A percentile compares a stretch with the other conserved stretches of the same genome.
Conservation (phyloP, 2,888 invertebrate genomes). For the Drosophila ustulata region DNA sequence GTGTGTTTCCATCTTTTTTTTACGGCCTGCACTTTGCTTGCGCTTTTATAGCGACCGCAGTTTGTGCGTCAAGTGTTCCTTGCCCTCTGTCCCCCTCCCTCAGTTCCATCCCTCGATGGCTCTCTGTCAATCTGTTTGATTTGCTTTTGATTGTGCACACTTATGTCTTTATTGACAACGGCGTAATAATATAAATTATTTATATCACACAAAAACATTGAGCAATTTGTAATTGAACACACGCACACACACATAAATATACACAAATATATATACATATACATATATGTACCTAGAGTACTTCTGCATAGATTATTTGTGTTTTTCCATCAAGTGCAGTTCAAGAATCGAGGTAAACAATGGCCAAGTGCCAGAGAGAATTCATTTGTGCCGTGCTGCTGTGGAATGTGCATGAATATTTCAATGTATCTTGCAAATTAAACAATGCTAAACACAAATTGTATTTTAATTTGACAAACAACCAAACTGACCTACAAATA, state of each 20-base stretch:
- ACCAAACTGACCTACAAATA: constrained; percentile 23
- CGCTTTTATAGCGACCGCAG: constrained; percentile 60
- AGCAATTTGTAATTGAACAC: constrained; percentile 71
- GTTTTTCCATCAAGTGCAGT: constrained; percentile 63
- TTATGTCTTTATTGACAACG: constrained; percentile 75
- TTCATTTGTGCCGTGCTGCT: constrained; percentile 27
- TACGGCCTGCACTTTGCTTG: constrained; percentile 69
- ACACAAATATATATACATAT: constrained; percentile 3
- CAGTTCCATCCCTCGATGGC: constrained; percentile 5
- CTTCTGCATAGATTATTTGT: constrained; percentile 26
- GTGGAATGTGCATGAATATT: constrained; percentile 24
- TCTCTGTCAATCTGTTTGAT: constrained; percentile 61
- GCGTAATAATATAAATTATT: constrained; percentile 71
- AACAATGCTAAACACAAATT: constrained; percentile 20
- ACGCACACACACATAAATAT: background rate
- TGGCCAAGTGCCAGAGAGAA: constrained; percentile 23
- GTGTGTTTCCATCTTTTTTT: constrained; percentile 35
- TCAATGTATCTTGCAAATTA: constrained; percentile 11
- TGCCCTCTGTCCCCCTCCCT: background rate
- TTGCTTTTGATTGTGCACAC: constrained; percentile 74
- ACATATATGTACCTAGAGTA: background rate
- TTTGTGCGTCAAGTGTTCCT: constrained; percentile 38
- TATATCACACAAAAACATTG: constrained; percentile 59
- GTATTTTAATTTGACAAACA: constrained; percentile 29
- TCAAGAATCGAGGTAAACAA: constrained; percentile 45